phyloP scores from a whole-genome alignment of 53 echinoderm and acorn worm species.

The Echinometra lucunter region DNA sequence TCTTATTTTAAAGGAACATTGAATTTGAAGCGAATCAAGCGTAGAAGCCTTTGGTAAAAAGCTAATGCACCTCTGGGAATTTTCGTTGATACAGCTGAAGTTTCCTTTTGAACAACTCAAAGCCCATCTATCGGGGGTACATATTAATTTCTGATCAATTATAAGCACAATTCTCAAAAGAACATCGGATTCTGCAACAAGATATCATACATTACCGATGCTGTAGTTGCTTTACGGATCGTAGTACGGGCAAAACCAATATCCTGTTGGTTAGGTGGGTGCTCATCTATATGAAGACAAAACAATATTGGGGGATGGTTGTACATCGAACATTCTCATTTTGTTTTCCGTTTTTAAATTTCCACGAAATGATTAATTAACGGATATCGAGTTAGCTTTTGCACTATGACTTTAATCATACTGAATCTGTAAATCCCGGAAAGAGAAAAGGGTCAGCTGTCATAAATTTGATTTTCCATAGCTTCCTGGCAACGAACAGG shows the following conservation, averaged over 20 bases:
- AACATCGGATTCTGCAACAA: not conserved
- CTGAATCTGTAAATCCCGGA: not conserved
- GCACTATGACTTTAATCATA: slow-evolving; percentile 6
- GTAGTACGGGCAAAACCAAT: not conserved
- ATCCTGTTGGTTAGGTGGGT: not conserved
- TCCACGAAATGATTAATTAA: slow-evolving; percentile 16
- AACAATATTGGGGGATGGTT: not conserved
- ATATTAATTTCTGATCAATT: not conserved
- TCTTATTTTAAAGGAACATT: not conserved
- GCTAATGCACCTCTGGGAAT: not conserved
- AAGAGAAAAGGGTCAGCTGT: not conserved
- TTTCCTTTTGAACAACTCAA: not conserved
- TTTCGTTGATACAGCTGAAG: not conserved
- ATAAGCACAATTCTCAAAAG: not conserved
- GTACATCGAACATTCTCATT: slow-evolving; percentile 23
- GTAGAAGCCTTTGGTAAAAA: not conserved
- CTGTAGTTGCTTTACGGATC: not conserved
- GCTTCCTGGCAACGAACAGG: not conserved
- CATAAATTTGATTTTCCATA: not conserved
- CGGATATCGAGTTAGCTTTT: slow-evolving; percentile 22
- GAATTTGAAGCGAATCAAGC: not conserved
- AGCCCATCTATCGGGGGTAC: not conserved
- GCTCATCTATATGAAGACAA: not conserved
- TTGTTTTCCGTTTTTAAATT: not conserved
- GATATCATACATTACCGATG: not conserved